Percentiles rank a stretch among this genome's conserved stretches.
Evolutionary conservation across 2,113 vertebrate genomes (phyloP).

Genomic region (Psittacula cyanocephala): DNA sequence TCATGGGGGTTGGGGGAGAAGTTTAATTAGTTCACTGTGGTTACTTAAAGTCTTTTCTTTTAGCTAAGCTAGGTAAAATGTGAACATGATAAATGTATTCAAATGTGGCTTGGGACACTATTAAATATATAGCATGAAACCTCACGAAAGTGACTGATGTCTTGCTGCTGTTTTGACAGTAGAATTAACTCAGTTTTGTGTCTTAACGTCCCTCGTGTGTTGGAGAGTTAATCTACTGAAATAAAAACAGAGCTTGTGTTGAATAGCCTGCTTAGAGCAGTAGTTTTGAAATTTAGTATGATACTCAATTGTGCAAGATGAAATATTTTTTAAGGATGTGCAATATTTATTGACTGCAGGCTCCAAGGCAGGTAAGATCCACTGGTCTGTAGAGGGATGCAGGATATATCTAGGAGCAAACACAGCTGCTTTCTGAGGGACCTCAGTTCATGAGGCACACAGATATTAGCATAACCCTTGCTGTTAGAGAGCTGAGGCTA

Average conservation of each 20-base stretch:
- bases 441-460: background rate
- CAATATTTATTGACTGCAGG: background rate
- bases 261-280: background rate
- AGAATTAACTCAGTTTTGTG: constrained; percentile 3
- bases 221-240: constrained; percentile 32
- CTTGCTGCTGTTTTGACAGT: background rate
- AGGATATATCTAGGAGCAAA: background rate
- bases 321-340: background rate
- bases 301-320: background rate
- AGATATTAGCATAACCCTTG: background rate
- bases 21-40: background rate
- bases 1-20: fast-evolving
- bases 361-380: background rate
- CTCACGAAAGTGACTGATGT: background rate
- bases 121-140: background rate
- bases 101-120: background rate
- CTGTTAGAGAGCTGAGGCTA: background rate
- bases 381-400: background rate
- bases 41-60: background rate
- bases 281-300: background rate
- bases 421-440: background rate
- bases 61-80: background rate
- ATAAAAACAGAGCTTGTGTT: constrained; percentile 7
- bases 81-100: background rate
- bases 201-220: background rate